A percentile compares a stretch with the other conserved stretches of the same genome.
phyloP scores from a whole-genome alignment of 2,797 vertebrate species.

The Rhincodon typus region DNA sequence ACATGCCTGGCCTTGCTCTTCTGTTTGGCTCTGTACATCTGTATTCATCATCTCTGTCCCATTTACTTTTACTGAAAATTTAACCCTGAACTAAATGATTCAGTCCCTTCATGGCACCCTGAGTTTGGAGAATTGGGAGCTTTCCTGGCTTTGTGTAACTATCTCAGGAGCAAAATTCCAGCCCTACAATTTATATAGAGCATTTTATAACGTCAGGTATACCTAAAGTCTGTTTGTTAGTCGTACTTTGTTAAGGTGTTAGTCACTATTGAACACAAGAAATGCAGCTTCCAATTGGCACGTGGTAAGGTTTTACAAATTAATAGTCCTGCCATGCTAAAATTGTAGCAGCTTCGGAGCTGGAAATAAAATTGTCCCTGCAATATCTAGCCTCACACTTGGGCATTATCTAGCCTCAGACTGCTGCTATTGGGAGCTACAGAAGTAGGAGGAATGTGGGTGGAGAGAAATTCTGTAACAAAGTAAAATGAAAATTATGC shows the following conservation, averaged over 20 bases:
- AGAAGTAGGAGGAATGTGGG: not conserved
- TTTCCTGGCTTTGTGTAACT: too few relatives aligned
- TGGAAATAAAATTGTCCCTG: not conserved
- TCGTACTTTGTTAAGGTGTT: not conserved
- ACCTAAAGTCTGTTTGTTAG: not conserved
- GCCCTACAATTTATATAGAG: not conserved
- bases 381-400: not conserved
- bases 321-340: not conserved
- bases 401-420: not conserved
- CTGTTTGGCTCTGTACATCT: too few relatives aligned
- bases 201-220: not conserved
- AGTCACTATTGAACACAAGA: not conserved
- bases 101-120: too few relatives aligned
- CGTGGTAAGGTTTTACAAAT: not conserved
- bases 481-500: not conserved
- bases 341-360: not conserved
- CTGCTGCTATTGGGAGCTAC: too few relatives aligned
- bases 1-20: too few relatives aligned
- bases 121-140: too few relatives aligned
- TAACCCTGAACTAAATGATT: too few relatives aligned
- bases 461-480: not conserved
- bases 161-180: too few relatives aligned
- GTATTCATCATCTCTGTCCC: too few relatives aligned
- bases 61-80: too few relatives aligned
- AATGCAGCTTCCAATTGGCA: not conserved